Conservation (phyloP, 2,888 invertebrate genomes). For the Liopterus haemorrhoidalis region DNA sequence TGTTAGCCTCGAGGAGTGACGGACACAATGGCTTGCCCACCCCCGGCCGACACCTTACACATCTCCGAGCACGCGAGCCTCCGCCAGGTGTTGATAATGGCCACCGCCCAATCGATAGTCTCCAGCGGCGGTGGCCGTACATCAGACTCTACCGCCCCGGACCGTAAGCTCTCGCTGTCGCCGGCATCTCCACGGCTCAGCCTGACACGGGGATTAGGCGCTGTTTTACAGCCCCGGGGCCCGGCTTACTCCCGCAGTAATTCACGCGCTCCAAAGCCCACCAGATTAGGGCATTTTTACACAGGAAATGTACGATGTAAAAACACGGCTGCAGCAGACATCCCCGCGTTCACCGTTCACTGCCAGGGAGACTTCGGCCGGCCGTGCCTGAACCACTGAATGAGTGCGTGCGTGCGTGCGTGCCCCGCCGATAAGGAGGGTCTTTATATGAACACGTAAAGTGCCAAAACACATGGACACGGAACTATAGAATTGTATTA, state of each 20-base stretch:
- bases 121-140: too few relatives aligned
- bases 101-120: too few relatives aligned
- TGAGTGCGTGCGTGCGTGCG: too few relatives aligned
- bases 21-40: neutral
- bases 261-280: slow-evolving; percentile 22
- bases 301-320: too few relatives aligned
- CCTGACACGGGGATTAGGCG: slow-evolving; percentile 22
- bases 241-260: slow-evolving; percentile 22
- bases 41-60: neutral
- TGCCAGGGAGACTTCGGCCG: too few relatives aligned
- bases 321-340: too few relatives aligned
- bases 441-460: too few relatives aligned
- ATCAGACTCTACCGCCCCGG: too few relatives aligned
- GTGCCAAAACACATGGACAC: too few relatives aligned
- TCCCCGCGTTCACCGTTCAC: too few relatives aligned
- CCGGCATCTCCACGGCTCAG: slow-evolving; percentile 6
- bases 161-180: neutral
- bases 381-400: too few relatives aligned
- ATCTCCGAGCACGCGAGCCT: neutral
- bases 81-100: neutral
- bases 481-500: slow-evolving; percentile 16
- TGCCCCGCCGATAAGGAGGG: too few relatives aligned
- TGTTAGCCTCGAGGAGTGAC: neutral
- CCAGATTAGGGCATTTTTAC: slow-evolving; percentile 20
- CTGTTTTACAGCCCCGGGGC: slow-evolving; percentile 24